phyloP scores from a whole-genome alignment of 1,140 invertebrate genomes.

The Drosophila erecta region DNA sequence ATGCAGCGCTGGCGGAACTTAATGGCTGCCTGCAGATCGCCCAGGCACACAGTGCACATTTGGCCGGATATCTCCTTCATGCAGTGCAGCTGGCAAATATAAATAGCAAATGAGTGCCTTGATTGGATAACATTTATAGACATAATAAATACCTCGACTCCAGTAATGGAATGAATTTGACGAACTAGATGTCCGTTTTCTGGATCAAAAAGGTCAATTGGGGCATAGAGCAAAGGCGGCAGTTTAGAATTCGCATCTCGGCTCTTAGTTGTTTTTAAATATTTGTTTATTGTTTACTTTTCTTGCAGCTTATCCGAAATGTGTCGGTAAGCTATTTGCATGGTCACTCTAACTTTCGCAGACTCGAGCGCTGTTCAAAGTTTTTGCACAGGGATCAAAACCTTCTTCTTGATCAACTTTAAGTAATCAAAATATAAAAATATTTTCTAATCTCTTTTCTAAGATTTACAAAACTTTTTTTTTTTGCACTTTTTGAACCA shows the following conservation, averaged over 20 bases:
- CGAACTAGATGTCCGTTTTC: slow-evolving; percentile 26
- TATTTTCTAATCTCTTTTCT: not conserved
- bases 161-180: slow-evolving; percentile 40
- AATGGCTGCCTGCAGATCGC: slow-evolving; percentile 29
- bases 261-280: not conserved
- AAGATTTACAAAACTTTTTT: too few species aligned
- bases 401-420: not conserved
- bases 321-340: too few species aligned
- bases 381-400: not conserved
- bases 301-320: not conserved
- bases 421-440: too few species aligned
- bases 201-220: slow-evolving; percentile 28
- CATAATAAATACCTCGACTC: slow-evolving; percentile 36
- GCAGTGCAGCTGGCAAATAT: slow-evolving; percentile 8
- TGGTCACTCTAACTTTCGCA: not conserved
- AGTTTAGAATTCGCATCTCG: slow-evolving; percentile 12
- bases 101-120: not conserved
- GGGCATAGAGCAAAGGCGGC: slow-evolving; percentile 33
- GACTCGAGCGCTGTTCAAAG: not conserved
- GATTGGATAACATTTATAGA: not conserved
- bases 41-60: slow-evolving; percentile 31
- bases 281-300: slow-evolving; percentile 27
- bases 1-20: slow-evolving; percentile 51
- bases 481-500: not conserved
- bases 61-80: slow-evolving; percentile 15